Base-by-base conservation (phyloP, 2,888 invertebrate genomes). In the Diaphora mendica region DNA sequence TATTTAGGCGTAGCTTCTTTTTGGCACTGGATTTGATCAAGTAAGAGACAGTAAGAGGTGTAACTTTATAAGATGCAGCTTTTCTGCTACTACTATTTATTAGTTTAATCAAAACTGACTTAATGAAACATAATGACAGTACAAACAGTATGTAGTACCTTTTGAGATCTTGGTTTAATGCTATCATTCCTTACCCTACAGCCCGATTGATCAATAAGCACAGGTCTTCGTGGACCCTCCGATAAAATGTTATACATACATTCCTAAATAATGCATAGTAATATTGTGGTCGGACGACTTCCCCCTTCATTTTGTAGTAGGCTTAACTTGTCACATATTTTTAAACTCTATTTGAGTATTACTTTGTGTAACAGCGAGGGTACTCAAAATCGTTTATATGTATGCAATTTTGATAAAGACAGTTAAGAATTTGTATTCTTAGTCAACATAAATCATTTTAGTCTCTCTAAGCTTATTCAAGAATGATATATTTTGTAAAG, bases 251-350 rank as follows among this genome's bases (percentile, higher is more conserved):
- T 51, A 51, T 35, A 30, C 35, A n/a, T 33, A 26, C 3, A 48
- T 51, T 69, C 39, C 33, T 62, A 65, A 69, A 65, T 42, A 44
- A 69, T 73, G 51, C 39, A 69, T 70, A 42, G 42, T 35, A 48
- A 67, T 66, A 64, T 62, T 70, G 69, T 73, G 77, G 74, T 82
- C 74, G 72, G 72, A 77, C 51, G 48, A 39, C 39, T 20, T 64
- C 75, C 78, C 82, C 82, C 73, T 76, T 85, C 77, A 77, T 79
- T 77, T 75, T 77, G 72, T 79, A 77, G 77, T 83, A 64, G 76
- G 83, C 76, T 82, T 83, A 74, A 76, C 76, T 76, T 83, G 83
- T 83, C 82, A 85, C 83, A 85, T 85, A 83, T 85, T 85, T 83
- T 85, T 81, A 79, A 83, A 85, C 79, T 85, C 85, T 83, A 83